phyloP scores from a whole-genome alignment of 2,113 vertebrate genomes.

The Entomyzon cyanotis region DNA sequence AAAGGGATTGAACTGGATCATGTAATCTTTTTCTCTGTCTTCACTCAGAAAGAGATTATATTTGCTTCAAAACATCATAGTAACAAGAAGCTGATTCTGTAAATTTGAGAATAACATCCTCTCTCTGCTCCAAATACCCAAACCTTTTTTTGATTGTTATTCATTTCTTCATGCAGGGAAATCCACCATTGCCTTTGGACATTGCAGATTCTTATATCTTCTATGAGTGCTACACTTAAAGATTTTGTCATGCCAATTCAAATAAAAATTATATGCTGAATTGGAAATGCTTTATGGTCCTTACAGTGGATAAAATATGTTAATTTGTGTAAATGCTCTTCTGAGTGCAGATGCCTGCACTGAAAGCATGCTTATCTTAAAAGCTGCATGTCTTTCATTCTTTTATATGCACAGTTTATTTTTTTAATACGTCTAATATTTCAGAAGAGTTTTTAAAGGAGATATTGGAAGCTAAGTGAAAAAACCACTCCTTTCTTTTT shows the following conservation, averaged over 20 bases:
- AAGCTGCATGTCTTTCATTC: slow-evolving; percentile 74
- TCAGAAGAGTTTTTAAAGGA: slow-evolving; percentile 68
- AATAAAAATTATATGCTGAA: slow-evolving; percentile 72
- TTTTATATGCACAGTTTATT: slow-evolving; percentile 71
- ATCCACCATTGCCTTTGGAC: slow-evolving; percentile 40
- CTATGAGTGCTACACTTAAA: slow-evolving; percentile 39
- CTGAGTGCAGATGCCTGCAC: slow-evolving; percentile 69
- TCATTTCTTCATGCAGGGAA: slow-evolving; percentile 4
- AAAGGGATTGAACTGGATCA: neutral
- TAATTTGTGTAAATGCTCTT: slow-evolving; percentile 81
- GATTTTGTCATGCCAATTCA: slow-evolving; percentile 68
- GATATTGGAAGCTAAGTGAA: slow-evolving; percentile 65
- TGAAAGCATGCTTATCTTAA: slow-evolving; percentile 75
- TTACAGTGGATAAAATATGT: slow-evolving; percentile 80
- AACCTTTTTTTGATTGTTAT: neutral
- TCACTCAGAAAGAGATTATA: neutral
- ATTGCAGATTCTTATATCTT: slow-evolving; percentile 47
- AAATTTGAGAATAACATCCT: neutral
- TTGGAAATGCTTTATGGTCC: slow-evolving; percentile 68
- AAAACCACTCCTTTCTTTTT: slow-evolving; percentile 17
- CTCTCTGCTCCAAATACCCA: neutral
- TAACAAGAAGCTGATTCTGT: slow-evolving; percentile 20
- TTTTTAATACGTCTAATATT: slow-evolving; percentile 72
- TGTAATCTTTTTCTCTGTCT: neutral
- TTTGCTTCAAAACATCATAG: neutral